Conservation (phyloP, 2,797 vertebrate genomes). For the Phoebastria nigripes region DNA sequence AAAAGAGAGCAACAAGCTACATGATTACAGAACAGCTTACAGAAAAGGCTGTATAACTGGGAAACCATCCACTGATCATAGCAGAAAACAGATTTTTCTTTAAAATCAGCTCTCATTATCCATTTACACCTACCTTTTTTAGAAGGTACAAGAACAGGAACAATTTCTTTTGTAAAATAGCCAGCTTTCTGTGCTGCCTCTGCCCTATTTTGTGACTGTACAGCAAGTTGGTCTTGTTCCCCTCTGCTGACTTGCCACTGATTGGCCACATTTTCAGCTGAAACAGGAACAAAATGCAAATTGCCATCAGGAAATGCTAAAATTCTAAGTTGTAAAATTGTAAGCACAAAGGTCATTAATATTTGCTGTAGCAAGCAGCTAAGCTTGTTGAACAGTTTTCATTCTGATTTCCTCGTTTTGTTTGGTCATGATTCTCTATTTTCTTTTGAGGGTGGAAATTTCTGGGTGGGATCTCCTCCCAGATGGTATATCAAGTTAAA, state of each 20-base stretch:
- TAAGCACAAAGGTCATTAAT: not conserved
- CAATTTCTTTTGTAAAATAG: slow-evolving; percentile 90
- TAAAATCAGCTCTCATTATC: not conserved
- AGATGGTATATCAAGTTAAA: not conserved
- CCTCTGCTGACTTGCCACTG: slow-evolving; percentile 87
- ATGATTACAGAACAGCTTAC: not conserved
- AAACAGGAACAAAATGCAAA: not conserved
- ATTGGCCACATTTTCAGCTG: slow-evolving; percentile 95
- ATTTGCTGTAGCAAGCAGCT: not conserved
- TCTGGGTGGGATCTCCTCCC: not conserved
- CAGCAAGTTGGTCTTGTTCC: slow-evolving; percentile 87
- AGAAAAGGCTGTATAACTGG: not conserved
- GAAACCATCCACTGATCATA: not conserved
- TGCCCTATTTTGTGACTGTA: slow-evolving; percentile 86
- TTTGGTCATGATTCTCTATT: not conserved
- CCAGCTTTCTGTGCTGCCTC: slow-evolving; percentile 91
- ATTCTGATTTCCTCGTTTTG: not conserved
- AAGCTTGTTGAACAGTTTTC: not conserved
- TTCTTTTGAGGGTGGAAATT: not conserved
- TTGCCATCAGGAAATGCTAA: not conserved
- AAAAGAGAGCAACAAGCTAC: not conserved
- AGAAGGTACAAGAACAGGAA: slow-evolving; percentile 85
- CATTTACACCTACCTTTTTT: slow-evolving; percentile 82
- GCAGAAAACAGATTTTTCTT: not conserved
- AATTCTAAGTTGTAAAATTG: not conserved